A percentile compares a stretch with the other conserved stretches of the same genome.
Conservation (phyloP, 2,888 invertebrate species). For the Dasysyrphus tricinctus region DNA sequence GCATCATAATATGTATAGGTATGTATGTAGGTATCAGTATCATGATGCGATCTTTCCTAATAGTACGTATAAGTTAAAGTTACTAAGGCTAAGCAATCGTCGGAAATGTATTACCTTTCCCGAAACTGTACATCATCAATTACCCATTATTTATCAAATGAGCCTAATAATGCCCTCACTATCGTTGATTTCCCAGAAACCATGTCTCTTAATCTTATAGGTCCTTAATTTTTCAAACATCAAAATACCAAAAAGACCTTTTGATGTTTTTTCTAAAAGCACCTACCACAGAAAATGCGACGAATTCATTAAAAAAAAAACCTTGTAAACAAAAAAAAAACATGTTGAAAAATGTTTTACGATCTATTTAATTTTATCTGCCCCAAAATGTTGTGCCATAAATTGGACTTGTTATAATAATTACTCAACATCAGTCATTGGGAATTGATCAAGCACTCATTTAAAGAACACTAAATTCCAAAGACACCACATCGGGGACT, state of each 20-base stretch:
- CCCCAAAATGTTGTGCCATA: neutral
- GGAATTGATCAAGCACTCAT: conserved; percentile 4
- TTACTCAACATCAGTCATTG: conserved; percentile 15
- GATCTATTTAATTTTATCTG: neutral
- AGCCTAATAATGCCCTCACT: neutral
- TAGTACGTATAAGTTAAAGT: too few relatives aligned
- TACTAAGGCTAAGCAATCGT: too few relatives aligned
- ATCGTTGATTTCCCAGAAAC: neutral
- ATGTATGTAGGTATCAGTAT: too few relatives aligned
- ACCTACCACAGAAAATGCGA: neutral
- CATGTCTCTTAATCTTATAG: neutral
- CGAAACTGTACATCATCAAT: neutral
- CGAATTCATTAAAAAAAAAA: neutral
- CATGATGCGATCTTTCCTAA: too few relatives aligned
- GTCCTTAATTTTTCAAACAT: neutral
- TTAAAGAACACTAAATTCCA: neutral
- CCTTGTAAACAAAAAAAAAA: neutral
- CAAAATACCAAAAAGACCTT: neutral
- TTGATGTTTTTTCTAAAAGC: neutral
- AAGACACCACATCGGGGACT: neutral
- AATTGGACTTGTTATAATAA: neutral
- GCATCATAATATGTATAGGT: too few relatives aligned
- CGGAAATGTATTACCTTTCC: too few relatives aligned
- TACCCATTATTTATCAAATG: neutral
- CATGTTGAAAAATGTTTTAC: neutral